Percentiles rank a stretch among this genome's conserved stretches.
Evolutionary conservation across 2,797 vertebrate species (phyloP).

Genomic region (Benthosema pterotum): DNA sequence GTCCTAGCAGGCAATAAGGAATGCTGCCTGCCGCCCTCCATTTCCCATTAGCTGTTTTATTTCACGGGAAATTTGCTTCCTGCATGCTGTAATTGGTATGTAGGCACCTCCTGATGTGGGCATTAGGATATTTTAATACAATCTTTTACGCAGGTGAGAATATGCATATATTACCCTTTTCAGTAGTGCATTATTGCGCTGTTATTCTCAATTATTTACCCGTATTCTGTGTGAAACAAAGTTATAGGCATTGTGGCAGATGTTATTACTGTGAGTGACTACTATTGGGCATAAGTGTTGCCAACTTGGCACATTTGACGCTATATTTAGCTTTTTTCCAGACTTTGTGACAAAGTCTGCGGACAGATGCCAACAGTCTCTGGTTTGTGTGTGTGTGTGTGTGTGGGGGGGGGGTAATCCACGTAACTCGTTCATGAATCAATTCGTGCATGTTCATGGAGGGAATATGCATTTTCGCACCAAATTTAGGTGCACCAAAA

Average conservation of each 20-base stretch:
- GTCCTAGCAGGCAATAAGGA: constrained; percentile 68
- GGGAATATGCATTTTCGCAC: no score
- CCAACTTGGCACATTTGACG: no score
- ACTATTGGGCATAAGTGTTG: constrained; percentile 36
- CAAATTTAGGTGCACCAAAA: no score
- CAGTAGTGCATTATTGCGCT: constrained; percentile 74
- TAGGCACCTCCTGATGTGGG: constrained; percentile 79
- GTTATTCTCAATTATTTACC: constrained; percentile 77
- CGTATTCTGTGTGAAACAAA: constrained; percentile 64
- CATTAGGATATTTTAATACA: constrained; percentile 80
- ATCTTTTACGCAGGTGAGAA: constrained; percentile 78
- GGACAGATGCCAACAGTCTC: no score
- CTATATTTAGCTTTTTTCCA: no score
- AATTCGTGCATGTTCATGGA: no score
- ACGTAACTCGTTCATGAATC: no score
- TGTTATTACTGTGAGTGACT: constrained; percentile 62
- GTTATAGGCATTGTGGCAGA: constrained; percentile 69
- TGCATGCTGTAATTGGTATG: constrained; percentile 83
- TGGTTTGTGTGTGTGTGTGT: no score
- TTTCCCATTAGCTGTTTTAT: constrained; percentile 85
- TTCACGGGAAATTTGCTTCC: constrained; percentile 85
- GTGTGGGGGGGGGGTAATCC: no score
- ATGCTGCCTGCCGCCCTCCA: constrained; percentile 67
- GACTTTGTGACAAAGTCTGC: no score
- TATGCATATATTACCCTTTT: constrained; percentile 83